phyloP scores from a whole-genome alignment of 2,797 vertebrate species.

The Channa striata region DNA sequence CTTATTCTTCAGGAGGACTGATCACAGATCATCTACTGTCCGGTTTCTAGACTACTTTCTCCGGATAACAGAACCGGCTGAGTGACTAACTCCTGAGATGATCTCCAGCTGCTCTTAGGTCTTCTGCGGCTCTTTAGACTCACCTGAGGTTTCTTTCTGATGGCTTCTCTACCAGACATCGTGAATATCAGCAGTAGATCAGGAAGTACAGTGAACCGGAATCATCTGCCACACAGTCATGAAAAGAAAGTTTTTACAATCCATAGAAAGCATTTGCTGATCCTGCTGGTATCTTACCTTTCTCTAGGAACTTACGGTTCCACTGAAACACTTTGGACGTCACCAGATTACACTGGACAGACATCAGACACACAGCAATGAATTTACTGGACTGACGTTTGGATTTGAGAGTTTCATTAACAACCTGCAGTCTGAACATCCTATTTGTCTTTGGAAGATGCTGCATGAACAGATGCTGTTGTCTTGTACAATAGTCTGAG shows the following conservation, averaged over 20 bases:
- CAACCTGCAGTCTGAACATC: not conserved
- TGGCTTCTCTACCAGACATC: not conserved
- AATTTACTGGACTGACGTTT: not conserved
- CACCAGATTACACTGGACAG: not conserved
- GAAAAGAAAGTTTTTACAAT: not conserved
- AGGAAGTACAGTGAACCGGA: not conserved
- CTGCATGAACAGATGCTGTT: not conserved
- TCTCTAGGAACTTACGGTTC: too few species aligned
- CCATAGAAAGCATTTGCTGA: not conserved
- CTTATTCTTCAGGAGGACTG: too few species aligned
- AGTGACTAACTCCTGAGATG: not conserved
- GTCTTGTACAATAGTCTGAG: too few species aligned
- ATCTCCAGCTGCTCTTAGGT: not conserved
- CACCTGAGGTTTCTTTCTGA: not conserved
- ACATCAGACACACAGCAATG: too few species aligned
- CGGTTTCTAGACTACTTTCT: not conserved
- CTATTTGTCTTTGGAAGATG: not conserved
- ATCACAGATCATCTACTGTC: not conserved
- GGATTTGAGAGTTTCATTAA: not conserved
- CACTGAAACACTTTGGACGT: not conserved
- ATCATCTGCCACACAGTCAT: not conserved
- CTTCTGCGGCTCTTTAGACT: too few species aligned
- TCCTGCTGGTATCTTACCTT: not conserved
- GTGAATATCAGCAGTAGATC: not conserved
- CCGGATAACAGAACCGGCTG: too few species aligned